A percentile compares a stretch with the other conserved stretches of the same genome.
These are phyloP conservation scores for Tromatobia lineatoria DNA, from an alignment of 2,888 invertebrate species.

Conservation along the genomic window DNA sequence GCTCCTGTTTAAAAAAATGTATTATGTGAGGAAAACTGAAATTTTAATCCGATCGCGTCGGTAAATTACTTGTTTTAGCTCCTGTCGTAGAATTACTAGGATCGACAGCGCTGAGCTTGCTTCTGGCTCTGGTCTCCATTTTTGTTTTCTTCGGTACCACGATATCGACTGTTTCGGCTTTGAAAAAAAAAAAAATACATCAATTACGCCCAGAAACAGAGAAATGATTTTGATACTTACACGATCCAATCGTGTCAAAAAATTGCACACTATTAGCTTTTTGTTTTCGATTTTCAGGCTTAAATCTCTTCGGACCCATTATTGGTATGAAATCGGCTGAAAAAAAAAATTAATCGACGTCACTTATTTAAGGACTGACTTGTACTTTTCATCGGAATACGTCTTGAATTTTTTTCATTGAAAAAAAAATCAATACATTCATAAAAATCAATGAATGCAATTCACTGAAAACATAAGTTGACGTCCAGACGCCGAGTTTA, in stretches of 20 bases:
- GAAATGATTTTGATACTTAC: slow-evolving; percentile 31
- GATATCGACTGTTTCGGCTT: slow-evolving; percentile 55
- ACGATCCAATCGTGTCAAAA: slow-evolving; percentile 57
- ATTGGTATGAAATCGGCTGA: slow-evolving; percentile 73
- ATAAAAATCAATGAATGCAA: too few species aligned
- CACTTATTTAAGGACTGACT: not conserved
- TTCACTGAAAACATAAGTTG: too few species aligned
- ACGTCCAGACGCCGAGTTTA: too few species aligned
- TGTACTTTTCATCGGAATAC: not conserved
- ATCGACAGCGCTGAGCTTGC: slow-evolving; percentile 73
- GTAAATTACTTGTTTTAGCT: slow-evolving; percentile 73
- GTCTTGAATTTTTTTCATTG: not conserved
- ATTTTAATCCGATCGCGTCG: slow-evolving; percentile 23
- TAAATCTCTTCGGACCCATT: slow-evolving; percentile 67
- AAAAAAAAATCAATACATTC: too few species aligned
- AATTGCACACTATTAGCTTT: slow-evolving; percentile 50
- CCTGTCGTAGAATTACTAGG: slow-evolving; percentile 68
- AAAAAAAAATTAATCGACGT: not conserved
- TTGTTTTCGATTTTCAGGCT: slow-evolving; percentile 70
- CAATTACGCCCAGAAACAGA: not conserved
- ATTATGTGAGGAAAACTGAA: slow-evolving; percentile 7
- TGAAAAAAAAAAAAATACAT: not conserved
- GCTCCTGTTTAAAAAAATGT: slow-evolving; percentile 67
- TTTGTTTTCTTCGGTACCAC: slow-evolving; percentile 70
- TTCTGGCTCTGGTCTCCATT: slow-evolving; percentile 72